These are phyloP conservation scores for Portevinia maculata DNA, from an alignment of 2,888 invertebrate genomes.

Conservation along the genomic window DNA sequence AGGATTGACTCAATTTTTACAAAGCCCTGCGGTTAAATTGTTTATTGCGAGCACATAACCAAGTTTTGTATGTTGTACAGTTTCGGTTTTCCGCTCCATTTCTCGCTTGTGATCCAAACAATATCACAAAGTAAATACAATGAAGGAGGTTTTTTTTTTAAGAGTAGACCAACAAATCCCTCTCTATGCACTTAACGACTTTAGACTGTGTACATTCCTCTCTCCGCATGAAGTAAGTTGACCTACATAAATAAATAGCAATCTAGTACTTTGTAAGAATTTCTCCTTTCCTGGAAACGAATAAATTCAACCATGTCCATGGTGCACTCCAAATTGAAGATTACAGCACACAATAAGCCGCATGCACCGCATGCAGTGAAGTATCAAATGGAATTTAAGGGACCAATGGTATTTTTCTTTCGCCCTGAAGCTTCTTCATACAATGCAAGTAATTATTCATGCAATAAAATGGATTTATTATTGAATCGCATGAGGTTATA, in stretches of 20 bases:
- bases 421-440: neutral
- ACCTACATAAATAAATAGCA: slow-evolving; percentile 1
- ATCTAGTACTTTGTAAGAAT: slow-evolving; percentile 2
- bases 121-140: slow-evolving; percentile 3
- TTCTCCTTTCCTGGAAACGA: slow-evolving; percentile 5
- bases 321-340: slow-evolving; percentile 67
- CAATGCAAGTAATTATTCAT: slow-evolving; percentile 64
- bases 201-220: neutral
- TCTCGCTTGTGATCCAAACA: neutral
- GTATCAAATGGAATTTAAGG: slow-evolving; percentile 49
- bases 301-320: slow-evolving; percentile 69
- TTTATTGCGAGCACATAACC: neutral
- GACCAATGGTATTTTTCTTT: slow-evolving; percentile 19
- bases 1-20: neutral
- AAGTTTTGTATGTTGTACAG: neutral
- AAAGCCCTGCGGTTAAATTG: neutral
- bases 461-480: slow-evolving; percentile 63
- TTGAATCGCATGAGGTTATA: slow-evolving; percentile 43
- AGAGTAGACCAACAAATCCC: neutral
- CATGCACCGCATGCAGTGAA: slow-evolving; percentile 70
- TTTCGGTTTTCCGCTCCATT: slow-evolving; percentile 3
- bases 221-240: neutral
- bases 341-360: slow-evolving; percentile 70
- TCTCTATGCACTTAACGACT: neutral
- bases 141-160: neutral